Conservation (phyloP, 2,888 invertebrate species). For the Steinernema hermaphroditum region DNA sequence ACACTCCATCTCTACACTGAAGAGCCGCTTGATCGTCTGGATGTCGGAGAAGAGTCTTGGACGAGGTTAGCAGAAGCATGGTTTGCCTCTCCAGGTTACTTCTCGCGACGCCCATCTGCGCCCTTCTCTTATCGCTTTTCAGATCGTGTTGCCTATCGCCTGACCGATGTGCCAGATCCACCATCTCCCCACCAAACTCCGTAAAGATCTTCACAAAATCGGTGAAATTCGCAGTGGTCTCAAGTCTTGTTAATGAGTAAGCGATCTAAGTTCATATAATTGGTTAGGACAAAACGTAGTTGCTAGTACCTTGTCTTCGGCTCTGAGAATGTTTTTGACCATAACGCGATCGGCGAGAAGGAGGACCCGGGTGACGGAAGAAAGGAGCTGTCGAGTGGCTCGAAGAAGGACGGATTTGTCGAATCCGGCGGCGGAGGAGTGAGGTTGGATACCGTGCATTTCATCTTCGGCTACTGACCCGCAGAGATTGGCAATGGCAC, state of each 20-base stretch:
- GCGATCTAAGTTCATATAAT: slow-evolving; percentile 68
- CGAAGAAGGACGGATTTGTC: slow-evolving; percentile 74
- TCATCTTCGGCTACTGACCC: slow-evolving; percentile 9
- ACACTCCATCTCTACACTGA: slow-evolving; percentile 94
- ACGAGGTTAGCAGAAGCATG: slow-evolving; percentile 92
- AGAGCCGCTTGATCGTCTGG: slow-evolving; percentile 88
- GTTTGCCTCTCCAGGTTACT: slow-evolving; percentile 78
- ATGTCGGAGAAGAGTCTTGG: slow-evolving; percentile 92
- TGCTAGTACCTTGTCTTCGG: slow-evolving; percentile 84
- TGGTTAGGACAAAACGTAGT: not conserved
- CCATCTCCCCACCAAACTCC: slow-evolving; percentile 97
- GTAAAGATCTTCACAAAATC: slow-evolving; percentile 98
- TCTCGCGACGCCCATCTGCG: slow-evolving; percentile 91
- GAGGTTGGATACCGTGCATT: slow-evolving; percentile 8
- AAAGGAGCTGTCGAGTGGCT: slow-evolving; percentile 87
- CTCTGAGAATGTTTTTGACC: slow-evolving; percentile 89
- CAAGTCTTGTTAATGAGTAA: slow-evolving; percentile 69
- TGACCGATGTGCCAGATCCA: slow-evolving; percentile 88
- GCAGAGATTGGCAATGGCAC: slow-evolving; percentile 20
- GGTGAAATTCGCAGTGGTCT: slow-evolving; percentile 73
- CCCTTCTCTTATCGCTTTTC: slow-evolving; percentile 84
- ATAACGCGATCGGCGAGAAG: slow-evolving; percentile 95
- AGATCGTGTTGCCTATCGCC: slow-evolving; percentile 73
- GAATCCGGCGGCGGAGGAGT: slow-evolving; percentile 34
- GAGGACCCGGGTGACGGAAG: slow-evolving; percentile 90